Conservation (phyloP, 2,797 vertebrate genomes). For the Sphenopsis melanotis region DNA sequence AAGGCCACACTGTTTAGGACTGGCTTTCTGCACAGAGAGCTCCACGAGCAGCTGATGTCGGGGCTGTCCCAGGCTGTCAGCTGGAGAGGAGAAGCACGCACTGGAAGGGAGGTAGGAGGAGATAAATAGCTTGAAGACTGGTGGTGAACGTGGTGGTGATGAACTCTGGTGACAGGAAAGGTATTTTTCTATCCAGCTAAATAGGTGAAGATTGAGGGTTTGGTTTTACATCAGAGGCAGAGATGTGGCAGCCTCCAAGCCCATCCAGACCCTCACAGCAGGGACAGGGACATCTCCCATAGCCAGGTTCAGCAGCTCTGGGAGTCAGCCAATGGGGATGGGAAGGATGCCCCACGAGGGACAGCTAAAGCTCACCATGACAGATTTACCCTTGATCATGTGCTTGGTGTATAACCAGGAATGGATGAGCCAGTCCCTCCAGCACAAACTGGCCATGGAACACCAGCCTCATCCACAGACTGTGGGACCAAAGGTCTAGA, state of each 20-base stretch:
- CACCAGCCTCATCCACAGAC: background rate
- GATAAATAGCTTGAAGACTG: background rate
- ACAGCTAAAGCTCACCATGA: background rate
- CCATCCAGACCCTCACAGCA: fast-evolving
- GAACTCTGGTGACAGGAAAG: background rate
- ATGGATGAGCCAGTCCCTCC: background rate
- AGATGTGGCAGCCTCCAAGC: background rate
- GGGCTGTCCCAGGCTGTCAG: slow-evolving; percentile 2
- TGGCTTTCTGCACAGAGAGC: background rate
- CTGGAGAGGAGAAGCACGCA: background rate
- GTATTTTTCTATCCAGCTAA: background rate
- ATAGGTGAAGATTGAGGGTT: background rate
- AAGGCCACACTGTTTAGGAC: slow-evolving; percentile 21
- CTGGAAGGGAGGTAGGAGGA: background rate
- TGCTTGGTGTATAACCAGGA: background rate
- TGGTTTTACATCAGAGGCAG: background rate
- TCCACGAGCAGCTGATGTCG: background rate
- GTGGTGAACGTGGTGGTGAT: fast-evolving
- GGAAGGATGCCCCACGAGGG: background rate
- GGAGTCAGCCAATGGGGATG: background rate
- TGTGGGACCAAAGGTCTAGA: background rate
- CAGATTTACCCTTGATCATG: background rate
- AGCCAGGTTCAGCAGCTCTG: background rate
- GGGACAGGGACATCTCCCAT: background rate
- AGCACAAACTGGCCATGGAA: background rate